These are phyloP conservation scores for Prosopocoilus inquinatus DNA, from an alignment of 2,888 invertebrate species.

Conservation along the genomic window DNA sequence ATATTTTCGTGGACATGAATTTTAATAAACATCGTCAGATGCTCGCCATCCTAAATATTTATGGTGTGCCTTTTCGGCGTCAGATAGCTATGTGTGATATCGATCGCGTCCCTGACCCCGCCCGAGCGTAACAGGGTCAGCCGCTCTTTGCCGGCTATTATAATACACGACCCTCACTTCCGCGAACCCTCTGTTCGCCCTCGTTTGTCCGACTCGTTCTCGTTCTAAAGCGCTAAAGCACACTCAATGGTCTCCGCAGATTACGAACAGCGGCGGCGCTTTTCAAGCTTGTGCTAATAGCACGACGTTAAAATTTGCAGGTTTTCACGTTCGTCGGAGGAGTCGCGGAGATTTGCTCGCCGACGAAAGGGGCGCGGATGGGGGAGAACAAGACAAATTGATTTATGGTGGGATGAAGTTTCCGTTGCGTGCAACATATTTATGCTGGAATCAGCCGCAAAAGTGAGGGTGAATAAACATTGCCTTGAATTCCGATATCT, in stretches of 20 bases:
- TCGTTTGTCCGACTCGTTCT: conserved; percentile 18
- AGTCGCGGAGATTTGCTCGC: not conserved
- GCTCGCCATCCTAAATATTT: conserved; percentile 8
- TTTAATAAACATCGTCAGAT: conserved; percentile 15
- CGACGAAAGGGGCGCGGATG: too few species aligned
- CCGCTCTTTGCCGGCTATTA: conserved; percentile 28
- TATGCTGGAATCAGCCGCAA: too few species aligned
- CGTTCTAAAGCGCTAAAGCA: conserved; percentile 6
- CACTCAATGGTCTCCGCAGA: conserved; percentile 11
- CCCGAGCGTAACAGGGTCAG: conserved; percentile 28
- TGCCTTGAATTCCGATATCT: too few species aligned
- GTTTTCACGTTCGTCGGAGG: not conserved
- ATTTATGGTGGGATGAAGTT: too few species aligned
- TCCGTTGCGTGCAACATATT: too few species aligned
- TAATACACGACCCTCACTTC: conserved; percentile 23
- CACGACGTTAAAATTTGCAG: conserved; percentile 2
- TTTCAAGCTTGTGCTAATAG: conserved; percentile 9
- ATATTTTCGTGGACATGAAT: conserved; percentile 8
- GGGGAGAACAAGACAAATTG: too few species aligned
- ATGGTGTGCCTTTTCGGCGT: conserved; percentile 8
- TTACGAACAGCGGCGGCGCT: conserved; percentile 9
- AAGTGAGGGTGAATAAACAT: too few species aligned
- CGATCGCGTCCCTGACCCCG: conserved; percentile 32
- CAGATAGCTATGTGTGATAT: conserved; percentile 24
- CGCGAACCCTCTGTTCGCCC: conserved; percentile 19